These are phyloP conservation scores for Tichodroma muraria DNA, from an alignment of 2,113 vertebrate species.

Conservation along the genomic window DNA sequence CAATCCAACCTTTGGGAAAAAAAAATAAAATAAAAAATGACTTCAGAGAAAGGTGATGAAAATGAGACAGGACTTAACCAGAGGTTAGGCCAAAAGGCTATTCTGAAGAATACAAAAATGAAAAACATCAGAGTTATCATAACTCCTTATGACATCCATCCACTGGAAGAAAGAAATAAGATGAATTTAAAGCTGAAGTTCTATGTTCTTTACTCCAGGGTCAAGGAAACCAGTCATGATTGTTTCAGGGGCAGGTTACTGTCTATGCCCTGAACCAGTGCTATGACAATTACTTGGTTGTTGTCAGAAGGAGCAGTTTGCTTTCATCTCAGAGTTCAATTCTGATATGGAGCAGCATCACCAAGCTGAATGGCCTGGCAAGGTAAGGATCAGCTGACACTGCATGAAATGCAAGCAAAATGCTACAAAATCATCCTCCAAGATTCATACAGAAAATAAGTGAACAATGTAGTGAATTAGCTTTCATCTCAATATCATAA, in stretches of 20 bases:
- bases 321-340: background rate
- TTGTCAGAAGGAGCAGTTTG: background rate
- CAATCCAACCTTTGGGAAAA: background rate
- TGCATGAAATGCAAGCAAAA: background rate
- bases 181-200: background rate
- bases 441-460: background rate
- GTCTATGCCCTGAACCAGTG: background rate
- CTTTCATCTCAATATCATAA: background rate
- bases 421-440: background rate
- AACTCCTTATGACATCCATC: background rate
- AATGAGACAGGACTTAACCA: background rate
- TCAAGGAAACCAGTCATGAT: background rate
- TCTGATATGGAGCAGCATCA: background rate
- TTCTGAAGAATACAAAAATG: background rate
- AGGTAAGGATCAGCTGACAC: background rate
- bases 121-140: background rate
- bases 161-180: background rate
- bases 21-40: background rate
- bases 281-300: background rate
- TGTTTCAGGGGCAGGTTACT: background rate
- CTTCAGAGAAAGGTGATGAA: background rate
- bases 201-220: background rate
- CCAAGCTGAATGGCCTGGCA: background rate
- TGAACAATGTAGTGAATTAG: background rate
- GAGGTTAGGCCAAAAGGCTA: background rate